Conservation (phyloP, 2,888 invertebrate genomes). For the Athrips mouffetella region DNA sequence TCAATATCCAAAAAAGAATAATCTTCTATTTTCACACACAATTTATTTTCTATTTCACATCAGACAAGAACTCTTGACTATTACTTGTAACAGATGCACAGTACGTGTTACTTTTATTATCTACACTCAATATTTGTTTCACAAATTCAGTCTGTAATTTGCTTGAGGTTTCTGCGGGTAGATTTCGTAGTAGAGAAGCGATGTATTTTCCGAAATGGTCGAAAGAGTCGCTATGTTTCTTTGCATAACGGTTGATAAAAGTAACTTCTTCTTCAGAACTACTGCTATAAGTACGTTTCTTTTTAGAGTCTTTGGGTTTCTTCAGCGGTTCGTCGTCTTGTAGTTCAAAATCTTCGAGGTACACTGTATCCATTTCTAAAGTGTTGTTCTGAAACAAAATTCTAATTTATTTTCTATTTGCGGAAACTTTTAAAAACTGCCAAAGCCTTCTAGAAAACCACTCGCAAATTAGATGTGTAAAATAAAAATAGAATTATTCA, state of each 20-base stretch:
- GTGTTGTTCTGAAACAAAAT: slow-evolving; percentile 26
- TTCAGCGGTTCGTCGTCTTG: slow-evolving; percentile 15
- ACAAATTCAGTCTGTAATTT: slow-evolving; percentile 41
- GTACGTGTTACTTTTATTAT: background rate
- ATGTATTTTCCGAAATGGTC: slow-evolving; percentile 43
- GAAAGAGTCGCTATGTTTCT: slow-evolving; percentile 27
- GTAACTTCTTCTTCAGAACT: slow-evolving; percentile 26
- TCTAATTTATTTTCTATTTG: no score
- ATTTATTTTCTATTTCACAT: background rate
- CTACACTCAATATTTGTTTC: slow-evolving; percentile 27
- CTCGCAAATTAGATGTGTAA: no score
- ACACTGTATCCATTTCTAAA: slow-evolving; percentile 26
- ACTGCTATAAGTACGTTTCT: slow-evolving; percentile 1
- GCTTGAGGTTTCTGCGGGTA: slow-evolving; percentile 37
- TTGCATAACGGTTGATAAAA: slow-evolving; percentile 21
- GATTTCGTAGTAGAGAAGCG: slow-evolving; percentile 35
- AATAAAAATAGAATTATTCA: background rate
- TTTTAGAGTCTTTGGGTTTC: slow-evolving; percentile 10
- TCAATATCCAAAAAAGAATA: no score
- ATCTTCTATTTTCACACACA: background rate
- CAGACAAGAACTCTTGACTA: background rate
- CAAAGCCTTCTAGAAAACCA: no score
- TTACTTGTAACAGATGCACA: background rate
- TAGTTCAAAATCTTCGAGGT: slow-evolving; percentile 26
- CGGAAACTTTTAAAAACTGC: no score